phyloP scores from a whole-genome alignment of 2,888 invertebrate species.

The Lissonota sp. region DNA sequence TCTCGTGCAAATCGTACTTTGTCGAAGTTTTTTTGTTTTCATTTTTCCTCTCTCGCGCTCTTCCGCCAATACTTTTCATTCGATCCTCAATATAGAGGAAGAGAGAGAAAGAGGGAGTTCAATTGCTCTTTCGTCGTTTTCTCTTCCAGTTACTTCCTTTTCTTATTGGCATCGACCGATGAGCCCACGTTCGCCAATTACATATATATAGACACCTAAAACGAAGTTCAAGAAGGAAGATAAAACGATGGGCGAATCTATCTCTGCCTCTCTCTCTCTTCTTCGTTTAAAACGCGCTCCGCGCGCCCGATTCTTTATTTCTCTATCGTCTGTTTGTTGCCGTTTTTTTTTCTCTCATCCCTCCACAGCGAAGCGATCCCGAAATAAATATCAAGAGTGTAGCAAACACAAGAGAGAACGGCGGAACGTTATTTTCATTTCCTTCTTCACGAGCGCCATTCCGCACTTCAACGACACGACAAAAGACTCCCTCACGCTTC shows the following conservation, averaged over 20 bases:
- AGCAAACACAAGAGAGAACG: neutral
- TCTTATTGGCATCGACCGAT: conserved; percentile 35
- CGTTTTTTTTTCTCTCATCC: conserved; percentile 1
- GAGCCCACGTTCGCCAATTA: conserved; percentile 42
- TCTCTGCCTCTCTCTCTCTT: neutral
- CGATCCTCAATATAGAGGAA: conserved; percentile 23
- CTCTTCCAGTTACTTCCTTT: conserved; percentile 7
- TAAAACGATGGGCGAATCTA: conserved; percentile 12
- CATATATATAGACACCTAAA: neutral
- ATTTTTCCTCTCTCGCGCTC: conserved; percentile 44
- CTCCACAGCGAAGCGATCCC: neutral
- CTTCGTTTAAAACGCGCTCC: neutral
- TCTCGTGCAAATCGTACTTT: conserved; percentile 17
- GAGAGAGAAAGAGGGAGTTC: conserved; percentile 13
- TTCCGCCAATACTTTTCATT: conserved; percentile 44
- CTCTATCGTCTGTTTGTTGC: neutral
- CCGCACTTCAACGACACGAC: conserved; percentile 8
- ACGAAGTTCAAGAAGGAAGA: conserved; percentile 2
- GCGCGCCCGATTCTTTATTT: conserved; percentile 7
- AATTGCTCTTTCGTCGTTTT: conserved; percentile 45
- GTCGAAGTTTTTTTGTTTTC: conserved; percentile 50
- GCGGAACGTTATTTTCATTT: neutral
- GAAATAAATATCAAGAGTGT: conserved; percentile 26
- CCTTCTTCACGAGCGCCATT: neutral
- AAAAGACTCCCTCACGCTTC: conserved; percentile 10